Conservation (phyloP, 2,888 invertebrate genomes). For the Diplazon laetatorius region DNA sequence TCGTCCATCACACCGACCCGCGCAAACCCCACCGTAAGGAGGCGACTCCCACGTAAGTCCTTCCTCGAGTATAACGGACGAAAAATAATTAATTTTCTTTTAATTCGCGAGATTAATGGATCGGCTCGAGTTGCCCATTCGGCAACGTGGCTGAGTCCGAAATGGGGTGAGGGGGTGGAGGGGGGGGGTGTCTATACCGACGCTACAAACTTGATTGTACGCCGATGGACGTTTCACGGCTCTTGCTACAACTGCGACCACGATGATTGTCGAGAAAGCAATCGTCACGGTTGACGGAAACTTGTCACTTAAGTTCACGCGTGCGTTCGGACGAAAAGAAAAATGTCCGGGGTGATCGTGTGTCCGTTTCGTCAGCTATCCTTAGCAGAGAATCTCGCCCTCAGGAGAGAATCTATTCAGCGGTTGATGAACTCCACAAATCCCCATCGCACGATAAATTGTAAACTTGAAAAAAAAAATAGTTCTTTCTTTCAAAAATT, state of each 20-base stretch:
- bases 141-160: constrained; percentile 28
- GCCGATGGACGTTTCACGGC: too few relatives aligned
- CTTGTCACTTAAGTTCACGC: neutral
- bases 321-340: neutral
- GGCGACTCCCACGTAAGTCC: constrained; percentile 51
- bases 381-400: too few relatives aligned
- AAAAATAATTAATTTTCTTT: constrained; percentile 80
- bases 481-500: too few relatives aligned
- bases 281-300: neutral
- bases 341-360: neutral
- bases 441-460: too few relatives aligned
- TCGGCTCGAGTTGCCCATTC: constrained; percentile 65
- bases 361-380: neutral
- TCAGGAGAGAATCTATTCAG: neutral
- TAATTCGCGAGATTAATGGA: constrained; percentile 79
- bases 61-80: constrained; percentile 70
- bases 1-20: constrained; percentile 57
- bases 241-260: too few relatives aligned
- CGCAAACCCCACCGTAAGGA: constrained; percentile 44
- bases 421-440: too few relatives aligned
- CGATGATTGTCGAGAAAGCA: neutral
- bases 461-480: too few relatives aligned
- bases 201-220: constrained; percentile 24
- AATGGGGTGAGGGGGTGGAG: too few relatives aligned
- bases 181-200: constrained; percentile 6